These are phyloP conservation scores for Pemphigus obesinymphae DNA, from an alignment of 1,140 invertebrate genomes.

Conservation along the genomic window DNA sequence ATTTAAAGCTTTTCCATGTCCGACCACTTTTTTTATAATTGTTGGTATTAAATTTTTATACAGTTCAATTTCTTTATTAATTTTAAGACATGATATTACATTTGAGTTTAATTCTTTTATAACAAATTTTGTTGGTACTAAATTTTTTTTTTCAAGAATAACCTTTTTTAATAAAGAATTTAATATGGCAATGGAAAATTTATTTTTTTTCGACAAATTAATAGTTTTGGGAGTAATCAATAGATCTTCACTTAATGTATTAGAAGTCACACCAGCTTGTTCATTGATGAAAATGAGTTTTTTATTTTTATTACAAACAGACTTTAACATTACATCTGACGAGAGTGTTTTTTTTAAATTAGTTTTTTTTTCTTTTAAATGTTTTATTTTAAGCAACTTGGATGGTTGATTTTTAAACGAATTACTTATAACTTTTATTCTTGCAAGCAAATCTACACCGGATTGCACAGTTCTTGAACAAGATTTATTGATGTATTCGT, in stretches of 20 bases:
- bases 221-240: neutral
- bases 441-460: constrained; percentile 23
- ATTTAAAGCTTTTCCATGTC: neutral
- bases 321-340: no score
- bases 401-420: constrained; percentile 28
- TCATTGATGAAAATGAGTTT: constrained; percentile 6
- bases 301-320: constrained; percentile 7
- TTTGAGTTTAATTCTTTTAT: neutral
- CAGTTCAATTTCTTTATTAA: constrained; percentile 10
- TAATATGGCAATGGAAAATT: constrained; percentile 14
- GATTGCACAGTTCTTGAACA: neutral
- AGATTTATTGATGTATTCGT: neutral
- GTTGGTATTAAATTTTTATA: constrained; percentile 19
- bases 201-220: neutral
- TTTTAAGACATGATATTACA: neutral
- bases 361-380: neutral
- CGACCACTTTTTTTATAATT: constrained; percentile 11
- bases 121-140: neutral
- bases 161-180: constrained; percentile 17
- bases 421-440: constrained; percentile 28
- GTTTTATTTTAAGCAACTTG: constrained; percentile 1
- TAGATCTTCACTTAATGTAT: neutral
- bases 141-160: no score
- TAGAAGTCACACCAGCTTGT: neutral
- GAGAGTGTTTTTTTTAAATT: neutral